Conservation (phyloP, 2,797 vertebrate species). For the Anabacerthia variegaticeps region DNA sequence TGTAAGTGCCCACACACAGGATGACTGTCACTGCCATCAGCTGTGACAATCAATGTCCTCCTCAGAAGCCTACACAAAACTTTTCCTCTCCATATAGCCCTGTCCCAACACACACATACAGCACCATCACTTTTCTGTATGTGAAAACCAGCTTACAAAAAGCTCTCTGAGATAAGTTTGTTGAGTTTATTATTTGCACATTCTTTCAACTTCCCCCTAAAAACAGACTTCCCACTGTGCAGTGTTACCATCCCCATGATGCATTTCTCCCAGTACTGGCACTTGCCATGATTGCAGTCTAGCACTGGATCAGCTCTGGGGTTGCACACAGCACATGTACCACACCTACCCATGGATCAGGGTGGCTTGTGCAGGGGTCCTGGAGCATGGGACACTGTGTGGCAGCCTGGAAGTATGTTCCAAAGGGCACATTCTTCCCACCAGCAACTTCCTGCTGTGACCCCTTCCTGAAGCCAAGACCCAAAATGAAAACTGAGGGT, state of each 20-base stretch:
- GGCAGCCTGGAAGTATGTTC: not conserved
- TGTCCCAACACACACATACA: not conserved
- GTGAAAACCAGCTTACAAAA: not conserved
- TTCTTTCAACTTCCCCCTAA: not conserved
- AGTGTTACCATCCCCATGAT: not conserved
- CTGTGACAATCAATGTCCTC: not conserved
- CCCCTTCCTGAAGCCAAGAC: not conserved
- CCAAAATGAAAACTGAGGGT: not conserved
- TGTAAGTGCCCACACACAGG: accelerated
- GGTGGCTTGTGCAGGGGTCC: not conserved
- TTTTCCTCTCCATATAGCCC: not conserved
- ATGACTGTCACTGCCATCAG: not conserved
- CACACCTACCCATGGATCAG: not conserved
- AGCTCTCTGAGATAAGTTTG: not conserved
- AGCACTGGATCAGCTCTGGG: not conserved
- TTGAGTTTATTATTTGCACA: not conserved
- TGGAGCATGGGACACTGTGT: not conserved
- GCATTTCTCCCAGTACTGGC: not conserved
- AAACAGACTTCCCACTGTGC: not conserved
- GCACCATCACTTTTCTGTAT: not conserved
- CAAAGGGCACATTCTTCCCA: not conserved
- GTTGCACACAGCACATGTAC: not conserved
- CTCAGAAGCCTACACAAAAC: not conserved
- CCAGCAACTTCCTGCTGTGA: not conserved
- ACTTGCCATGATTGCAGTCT: not conserved